Evolutionary conservation across 2,888 invertebrate genomes (phyloP), one percentile per base, ranked within the genome.

Genomic region (Melikaiella ostensackeni): DNA sequence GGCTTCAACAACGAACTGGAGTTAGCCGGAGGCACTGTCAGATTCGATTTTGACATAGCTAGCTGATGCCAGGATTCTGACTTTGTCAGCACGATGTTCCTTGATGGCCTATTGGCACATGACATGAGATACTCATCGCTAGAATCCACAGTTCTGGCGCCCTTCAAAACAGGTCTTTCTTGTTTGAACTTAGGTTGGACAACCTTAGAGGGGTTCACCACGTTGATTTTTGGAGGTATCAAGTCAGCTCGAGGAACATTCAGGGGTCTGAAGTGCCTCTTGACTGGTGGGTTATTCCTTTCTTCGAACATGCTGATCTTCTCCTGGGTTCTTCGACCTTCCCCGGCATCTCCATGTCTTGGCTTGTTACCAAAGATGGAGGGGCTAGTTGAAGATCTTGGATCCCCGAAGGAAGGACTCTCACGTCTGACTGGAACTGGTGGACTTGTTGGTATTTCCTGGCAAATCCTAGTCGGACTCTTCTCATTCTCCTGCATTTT

Each of bases 31-130:
- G 87, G 87, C 1, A 84, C 82, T 75, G 86, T 85, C 16, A 87
- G 81, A 16, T 82, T 84, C 3, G 80, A 83, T 76, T 83, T 85
- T 2, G 89, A 86, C 76, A 93, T 90, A 79, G 93, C 93, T 79
- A 96, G 92, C 87, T 96, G 96, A 88, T 96, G 95, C 96, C 96
- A 97, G 5, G 96, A 96, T 89, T 96, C 96, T 11, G 96, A 96
- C 89, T 96, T 95, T 85, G 93, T 94, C 3, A 91, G 81, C 1
- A 91, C 91, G 64, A 91, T 88, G 6, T 90, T 90, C 46, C 90
- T 84, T 8, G 88, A 87, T 0, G 90, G 88, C 63, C 85, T 88
- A 38, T 77, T 88, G 2, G 90, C 88, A 75, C 91, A 91, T 0
- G 86, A 88, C 82, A 91, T 89, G 1, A 91, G 76, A 61, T 91